Evolutionary conservation across 2,888 invertebrate genomes (phyloP).

Genomic region (Catonia carolina): DNA sequence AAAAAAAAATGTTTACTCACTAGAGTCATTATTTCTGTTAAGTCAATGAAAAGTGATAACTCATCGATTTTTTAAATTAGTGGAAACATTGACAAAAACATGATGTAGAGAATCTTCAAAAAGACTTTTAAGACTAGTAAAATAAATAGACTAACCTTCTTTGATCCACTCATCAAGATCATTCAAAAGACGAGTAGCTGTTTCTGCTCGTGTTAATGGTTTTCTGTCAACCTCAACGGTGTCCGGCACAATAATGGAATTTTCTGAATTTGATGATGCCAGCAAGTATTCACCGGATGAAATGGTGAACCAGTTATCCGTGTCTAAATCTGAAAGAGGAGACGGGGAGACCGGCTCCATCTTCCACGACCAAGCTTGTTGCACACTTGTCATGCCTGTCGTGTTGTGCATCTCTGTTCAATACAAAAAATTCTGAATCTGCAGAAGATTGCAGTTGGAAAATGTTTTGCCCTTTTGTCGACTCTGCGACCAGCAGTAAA

Average conservation of each 20-base stretch:
- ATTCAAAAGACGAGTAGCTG: constrained; percentile 58
- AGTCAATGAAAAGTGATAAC: no score
- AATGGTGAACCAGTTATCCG: constrained; percentile 35
- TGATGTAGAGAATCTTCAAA: no score
- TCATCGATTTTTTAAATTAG: no score
- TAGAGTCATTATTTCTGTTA: no score
- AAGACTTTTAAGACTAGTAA: no score
- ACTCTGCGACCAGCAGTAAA: constrained; percentile 27
- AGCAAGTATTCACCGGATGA: constrained; percentile 18
- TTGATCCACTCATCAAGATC: constrained; percentile 57
- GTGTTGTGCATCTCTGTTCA: background rate
- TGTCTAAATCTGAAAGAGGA: constrained; percentile 37
- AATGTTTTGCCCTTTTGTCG: constrained; percentile 24
- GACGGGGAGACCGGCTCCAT: constrained; percentile 43
- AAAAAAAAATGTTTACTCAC: no score
- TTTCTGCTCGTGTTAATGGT: constrained; percentile 44
- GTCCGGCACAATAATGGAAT: constrained; percentile 3
- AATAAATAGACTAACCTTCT: constrained; percentile 52
- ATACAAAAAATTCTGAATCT: background rate
- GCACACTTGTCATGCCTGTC: no score
- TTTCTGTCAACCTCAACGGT: constrained; percentile 2
- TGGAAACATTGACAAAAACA: no score
- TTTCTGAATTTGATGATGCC: background rate
- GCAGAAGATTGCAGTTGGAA: background rate
- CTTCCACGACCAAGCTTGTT: constrained; percentile 42